A percentile compares a stretch with the other conserved stretches of the same genome.
Conservation (phyloP, 2,888 invertebrate genomes). For the Caenorhabditis uteleia region DNA sequence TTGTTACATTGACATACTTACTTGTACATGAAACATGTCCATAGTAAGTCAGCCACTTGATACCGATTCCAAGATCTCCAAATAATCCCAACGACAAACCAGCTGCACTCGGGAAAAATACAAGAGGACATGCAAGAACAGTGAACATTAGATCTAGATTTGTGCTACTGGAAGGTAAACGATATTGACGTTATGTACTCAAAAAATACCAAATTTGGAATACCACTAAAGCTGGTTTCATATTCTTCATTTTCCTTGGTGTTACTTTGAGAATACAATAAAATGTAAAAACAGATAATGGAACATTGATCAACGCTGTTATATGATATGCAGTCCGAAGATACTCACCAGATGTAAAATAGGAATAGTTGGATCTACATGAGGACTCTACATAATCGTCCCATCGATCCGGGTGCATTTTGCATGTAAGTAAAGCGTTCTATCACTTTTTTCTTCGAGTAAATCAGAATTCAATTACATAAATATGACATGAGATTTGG, state of each 20-base stretch:
- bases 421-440: no score
- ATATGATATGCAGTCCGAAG: slow-evolving; percentile 15
- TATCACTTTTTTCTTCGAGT: no score
- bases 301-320: slow-evolving; percentile 9
- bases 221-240: slow-evolving; percentile 11
- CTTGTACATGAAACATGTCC: slow-evolving; percentile 17
- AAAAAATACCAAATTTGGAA: slow-evolving; percentile 6
- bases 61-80: background rate
- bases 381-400: no score
- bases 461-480: no score
- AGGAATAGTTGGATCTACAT: slow-evolving; percentile 7
- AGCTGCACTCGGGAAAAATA: slow-evolving; percentile 21
- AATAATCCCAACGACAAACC: slow-evolving; percentile 12
- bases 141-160: slow-evolving; percentile 25
- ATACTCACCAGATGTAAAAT: slow-evolving; percentile 3
- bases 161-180: no score
- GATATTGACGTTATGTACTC: no score
- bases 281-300: slow-evolving; percentile 11
- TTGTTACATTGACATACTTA: background rate
- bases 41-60: slow-evolving; percentile 10
- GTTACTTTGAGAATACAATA: slow-evolving; percentile 14
- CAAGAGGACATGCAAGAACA: slow-evolving; percentile 5
- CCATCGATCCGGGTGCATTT: no score
- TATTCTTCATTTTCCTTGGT: slow-evolving; percentile 10
- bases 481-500: no score